Percentiles rank a stretch among this genome's conserved stretches.
Conservation (phyloP, 2,797 vertebrate genomes). For the Enteromius argenteus region DNA sequence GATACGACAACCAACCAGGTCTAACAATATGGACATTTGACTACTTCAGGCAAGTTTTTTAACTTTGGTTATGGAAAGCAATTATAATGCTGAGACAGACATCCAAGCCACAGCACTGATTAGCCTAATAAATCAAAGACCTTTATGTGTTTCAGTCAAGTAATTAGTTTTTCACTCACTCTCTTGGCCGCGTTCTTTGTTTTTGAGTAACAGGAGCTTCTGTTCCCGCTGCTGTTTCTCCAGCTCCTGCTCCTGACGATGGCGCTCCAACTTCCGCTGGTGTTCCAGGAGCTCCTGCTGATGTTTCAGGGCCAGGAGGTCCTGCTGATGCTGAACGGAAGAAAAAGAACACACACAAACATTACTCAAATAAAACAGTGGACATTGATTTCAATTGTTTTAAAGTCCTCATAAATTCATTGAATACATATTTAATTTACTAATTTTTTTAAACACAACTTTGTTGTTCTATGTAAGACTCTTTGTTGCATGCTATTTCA, state of each 20-base stretch:
- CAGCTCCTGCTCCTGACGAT: conserved; percentile 92
- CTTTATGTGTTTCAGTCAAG: not conserved
- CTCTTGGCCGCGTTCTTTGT: conserved; percentile 97
- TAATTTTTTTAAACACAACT: not conserved
- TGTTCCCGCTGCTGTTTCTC: conserved; percentile 97
- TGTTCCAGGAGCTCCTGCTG: conserved; percentile 97
- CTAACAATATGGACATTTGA: not conserved
- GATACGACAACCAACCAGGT: too few species aligned
- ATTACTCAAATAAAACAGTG: not conserved
- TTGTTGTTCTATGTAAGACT: not conserved
- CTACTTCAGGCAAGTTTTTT: not conserved
- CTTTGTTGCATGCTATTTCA: not conserved
- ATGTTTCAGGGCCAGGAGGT: conserved; percentile 93
- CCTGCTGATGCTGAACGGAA: conserved; percentile 90
- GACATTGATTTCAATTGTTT: not conserved
- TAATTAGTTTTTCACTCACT: conserved; percentile 82
- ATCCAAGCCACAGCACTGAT: not conserved
- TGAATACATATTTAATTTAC: not conserved
- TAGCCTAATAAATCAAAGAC: not conserved
- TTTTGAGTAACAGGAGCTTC: conserved; percentile 93
- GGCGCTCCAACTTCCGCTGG: conserved; percentile 94
- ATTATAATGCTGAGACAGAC: not conserved
- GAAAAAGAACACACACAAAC: not conserved
- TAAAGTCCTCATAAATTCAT: not conserved
- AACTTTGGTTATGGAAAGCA: not conserved